phyloP scores from a whole-genome alignment of 1,140 invertebrate genomes.

The Babylonia areolata region DNA sequence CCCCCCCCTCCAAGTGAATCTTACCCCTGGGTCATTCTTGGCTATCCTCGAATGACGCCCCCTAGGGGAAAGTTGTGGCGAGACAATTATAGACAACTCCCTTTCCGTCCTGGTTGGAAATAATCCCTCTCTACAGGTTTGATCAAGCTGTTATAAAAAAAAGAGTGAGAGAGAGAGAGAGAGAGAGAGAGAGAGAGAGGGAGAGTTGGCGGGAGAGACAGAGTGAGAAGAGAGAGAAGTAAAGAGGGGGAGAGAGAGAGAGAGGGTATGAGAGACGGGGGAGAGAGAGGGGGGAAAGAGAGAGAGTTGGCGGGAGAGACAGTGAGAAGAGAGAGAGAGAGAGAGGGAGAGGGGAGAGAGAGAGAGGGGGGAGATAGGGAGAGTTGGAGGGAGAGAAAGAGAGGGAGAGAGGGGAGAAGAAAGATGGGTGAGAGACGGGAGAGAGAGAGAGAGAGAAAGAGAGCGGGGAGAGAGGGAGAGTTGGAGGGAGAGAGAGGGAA shows the following conservation, averaged over 20 bases:
- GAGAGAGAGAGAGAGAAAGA: neutral
- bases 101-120: too few relatives aligned
- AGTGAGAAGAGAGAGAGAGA: neutral
- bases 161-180: too few relatives aligned
- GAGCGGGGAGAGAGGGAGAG: neutral
- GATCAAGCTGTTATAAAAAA: too few relatives aligned
- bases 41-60: too few relatives aligned
- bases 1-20: too few relatives aligned
- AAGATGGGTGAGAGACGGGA: neutral
- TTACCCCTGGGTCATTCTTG: too few relatives aligned
- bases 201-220: too few relatives aligned
- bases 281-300: neutral
- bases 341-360: neutral
- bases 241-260: neutral
- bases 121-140: too few relatives aligned
- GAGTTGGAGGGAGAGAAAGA: neutral
- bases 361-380: neutral
- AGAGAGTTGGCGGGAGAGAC: constrained; percentile 1
- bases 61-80: too few relatives aligned
- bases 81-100: too few relatives aligned
- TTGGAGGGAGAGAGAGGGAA: neutral
- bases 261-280: neutral
- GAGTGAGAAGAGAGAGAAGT: too few relatives aligned
- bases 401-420: neutral
- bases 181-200: too few relatives aligned